phyloP scores from a whole-genome alignment of 2,888 invertebrate species.

The Drosophila putrida region DNA sequence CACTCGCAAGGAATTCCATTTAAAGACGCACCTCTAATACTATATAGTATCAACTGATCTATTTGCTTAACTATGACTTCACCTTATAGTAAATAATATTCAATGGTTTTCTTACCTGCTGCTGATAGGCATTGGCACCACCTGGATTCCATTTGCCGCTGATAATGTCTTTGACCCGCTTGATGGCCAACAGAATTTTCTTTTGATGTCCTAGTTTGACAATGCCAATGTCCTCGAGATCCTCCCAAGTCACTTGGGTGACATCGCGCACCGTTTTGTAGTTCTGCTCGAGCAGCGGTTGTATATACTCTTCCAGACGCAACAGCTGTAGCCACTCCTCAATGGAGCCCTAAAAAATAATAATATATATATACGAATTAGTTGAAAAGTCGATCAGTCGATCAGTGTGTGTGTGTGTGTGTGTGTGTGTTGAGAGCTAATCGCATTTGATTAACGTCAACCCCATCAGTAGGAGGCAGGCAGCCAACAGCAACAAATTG shows the following conservation, averaged over 20 bases:
- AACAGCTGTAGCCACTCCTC: conserved; percentile 97
- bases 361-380: too few species aligned
- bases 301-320: conserved; percentile 96
- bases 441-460: conserved; percentile 63
- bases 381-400: conserved; percentile 14
- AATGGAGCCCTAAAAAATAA: conserved; percentile 93
- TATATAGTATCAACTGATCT: neutral
- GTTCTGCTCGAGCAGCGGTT: conserved; percentile 95
- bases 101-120: conserved; percentile 74
- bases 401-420: conserved; percentile 5
- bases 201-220: conserved; percentile 98
- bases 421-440: conserved; percentile 43
- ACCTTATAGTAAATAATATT: conserved; percentile 5
- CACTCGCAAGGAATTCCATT: neutral
- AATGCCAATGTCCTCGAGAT: conserved; percentile 98
- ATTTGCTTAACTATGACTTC: neutral
- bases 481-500: conserved; percentile 70
- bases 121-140: conserved; percentile 83
- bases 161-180: conserved; percentile 96
- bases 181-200: conserved; percentile 98
- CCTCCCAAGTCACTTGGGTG: conserved; percentile 98
- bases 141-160: conserved; percentile 90
- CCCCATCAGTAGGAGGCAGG: conserved; percentile 23
- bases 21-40: conserved; percentile 5
- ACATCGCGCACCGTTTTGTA: conserved; percentile 97